phyloP scores from a whole-genome alignment of 1,140 invertebrate genomes.

The Liolophura sinensis region DNA sequence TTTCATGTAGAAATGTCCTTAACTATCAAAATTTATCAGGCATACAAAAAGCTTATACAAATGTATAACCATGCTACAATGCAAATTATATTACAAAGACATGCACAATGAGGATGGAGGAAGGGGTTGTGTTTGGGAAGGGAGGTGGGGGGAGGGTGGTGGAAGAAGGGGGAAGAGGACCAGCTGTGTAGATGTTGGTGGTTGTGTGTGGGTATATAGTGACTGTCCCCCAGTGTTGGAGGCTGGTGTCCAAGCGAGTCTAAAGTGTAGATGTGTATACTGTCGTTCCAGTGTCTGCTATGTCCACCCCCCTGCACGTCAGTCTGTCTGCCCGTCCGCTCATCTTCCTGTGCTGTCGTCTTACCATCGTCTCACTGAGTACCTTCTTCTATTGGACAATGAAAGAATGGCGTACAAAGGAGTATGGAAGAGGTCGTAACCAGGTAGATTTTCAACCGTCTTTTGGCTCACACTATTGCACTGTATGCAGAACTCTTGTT shows the following conservation, averaged over 20 bases:
- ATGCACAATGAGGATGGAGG: too few relatives aligned
- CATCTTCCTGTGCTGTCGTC: constrained; percentile 21
- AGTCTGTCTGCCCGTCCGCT: constrained; percentile 22
- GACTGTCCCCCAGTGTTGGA: neutral
- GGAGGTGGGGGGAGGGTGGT: too few relatives aligned
- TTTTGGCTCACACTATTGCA: too few relatives aligned
- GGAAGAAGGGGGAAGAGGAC: neutral
- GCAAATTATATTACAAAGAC: too few relatives aligned
- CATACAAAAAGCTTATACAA: too few relatives aligned
- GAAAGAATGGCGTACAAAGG: constrained; percentile 26
- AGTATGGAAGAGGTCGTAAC: constrained; percentile 1
- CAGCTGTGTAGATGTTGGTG: neutral
- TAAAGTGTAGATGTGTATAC: neutral
- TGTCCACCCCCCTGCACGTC: constrained; percentile 20
- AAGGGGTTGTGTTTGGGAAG: too few relatives aligned
- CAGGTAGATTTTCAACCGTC: too few relatives aligned
- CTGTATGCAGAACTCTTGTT: too few relatives aligned
- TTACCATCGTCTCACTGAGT: constrained; percentile 25
- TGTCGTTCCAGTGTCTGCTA: constrained; percentile 23
- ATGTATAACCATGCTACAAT: too few relatives aligned
- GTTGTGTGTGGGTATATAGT: neutral
- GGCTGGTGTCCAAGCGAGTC: neutral
- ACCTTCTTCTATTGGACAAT: constrained; percentile 30
- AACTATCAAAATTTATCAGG: too few relatives aligned
- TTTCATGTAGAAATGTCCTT: too few relatives aligned